These are phyloP conservation scores for Eptesicus fuscus DNA, from an alignment of 2,113 vertebrate genomes.

Conservation along the genomic window DNA sequence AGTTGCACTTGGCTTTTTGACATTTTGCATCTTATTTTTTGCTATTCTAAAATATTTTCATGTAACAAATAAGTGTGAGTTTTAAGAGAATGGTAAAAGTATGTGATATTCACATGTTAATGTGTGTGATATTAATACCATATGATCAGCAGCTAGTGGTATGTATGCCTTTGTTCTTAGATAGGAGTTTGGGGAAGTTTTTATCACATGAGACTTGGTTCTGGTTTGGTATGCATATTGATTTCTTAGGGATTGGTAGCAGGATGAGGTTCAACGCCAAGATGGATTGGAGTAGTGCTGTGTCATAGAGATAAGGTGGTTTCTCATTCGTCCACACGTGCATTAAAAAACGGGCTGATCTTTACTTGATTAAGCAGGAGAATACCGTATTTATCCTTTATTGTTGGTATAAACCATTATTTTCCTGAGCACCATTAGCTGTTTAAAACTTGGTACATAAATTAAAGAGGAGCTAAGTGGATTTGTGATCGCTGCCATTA, in stretches of 20 bases:
- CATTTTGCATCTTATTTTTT: neutral
- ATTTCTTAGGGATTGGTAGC: neutral
- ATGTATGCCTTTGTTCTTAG: neutral
- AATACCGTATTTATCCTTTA: slow-evolving; percentile 73
- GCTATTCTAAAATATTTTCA: neutral
- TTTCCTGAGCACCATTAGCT: slow-evolving; percentile 82
- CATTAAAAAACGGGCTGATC: slow-evolving; percentile 9
- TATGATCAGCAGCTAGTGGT: neutral
- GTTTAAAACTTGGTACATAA: slow-evolving; percentile 85
- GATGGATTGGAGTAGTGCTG: neutral
- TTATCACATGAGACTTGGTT: neutral
- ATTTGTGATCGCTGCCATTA: slow-evolving; percentile 84
- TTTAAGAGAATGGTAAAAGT: neutral
- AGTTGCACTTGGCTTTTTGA: neutral
- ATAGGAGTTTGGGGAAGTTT: neutral
- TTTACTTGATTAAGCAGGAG: slow-evolving; percentile 60
- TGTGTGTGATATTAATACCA: neutral
- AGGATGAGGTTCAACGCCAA: neutral
- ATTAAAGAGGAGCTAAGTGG: slow-evolving; percentile 87
- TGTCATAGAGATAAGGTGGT: neutral
- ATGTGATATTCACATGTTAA: neutral
- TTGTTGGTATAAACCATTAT: slow-evolving; percentile 79
- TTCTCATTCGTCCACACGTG: slow-evolving; percentile 20
- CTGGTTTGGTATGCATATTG: neutral
- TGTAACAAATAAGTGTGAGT: neutral